Evolutionary conservation across 2,113 vertebrate genomes (phyloP).

Genomic region (Ariopsis seemanni): DNA sequence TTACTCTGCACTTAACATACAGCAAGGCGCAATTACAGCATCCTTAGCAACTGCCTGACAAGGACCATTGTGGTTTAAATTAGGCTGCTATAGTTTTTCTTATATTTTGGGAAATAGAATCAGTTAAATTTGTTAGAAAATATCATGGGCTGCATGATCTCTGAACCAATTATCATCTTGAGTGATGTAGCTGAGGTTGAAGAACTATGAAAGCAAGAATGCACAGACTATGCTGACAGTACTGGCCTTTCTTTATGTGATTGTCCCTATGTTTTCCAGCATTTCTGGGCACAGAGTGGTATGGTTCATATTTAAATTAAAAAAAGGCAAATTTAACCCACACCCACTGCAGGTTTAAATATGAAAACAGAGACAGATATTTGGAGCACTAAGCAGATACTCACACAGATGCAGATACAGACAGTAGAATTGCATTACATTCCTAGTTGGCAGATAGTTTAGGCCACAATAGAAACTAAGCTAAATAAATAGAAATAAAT

Average conservation of each 20-base stretch:
- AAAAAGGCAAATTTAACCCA: background rate
- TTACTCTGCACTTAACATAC: background rate
- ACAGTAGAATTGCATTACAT: background rate
- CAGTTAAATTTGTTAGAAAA: background rate
- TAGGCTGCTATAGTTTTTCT: background rate
- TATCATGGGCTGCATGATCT: background rate
- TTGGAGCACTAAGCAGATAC: background rate
- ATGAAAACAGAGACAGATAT: background rate
- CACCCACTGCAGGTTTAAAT: background rate
- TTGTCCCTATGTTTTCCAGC: background rate
- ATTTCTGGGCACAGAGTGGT: background rate
- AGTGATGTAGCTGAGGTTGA: background rate
- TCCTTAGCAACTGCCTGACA: background rate
- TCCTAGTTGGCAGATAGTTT: background rate
- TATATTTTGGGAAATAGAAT: background rate
- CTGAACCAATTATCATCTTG: background rate
- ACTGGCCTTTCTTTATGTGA: background rate
- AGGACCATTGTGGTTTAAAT: background rate
- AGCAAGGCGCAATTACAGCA: background rate
- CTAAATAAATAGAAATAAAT: background rate
- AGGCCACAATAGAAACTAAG: background rate
- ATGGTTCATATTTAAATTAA: background rate
- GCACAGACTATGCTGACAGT: background rate
- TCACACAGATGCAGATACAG: background rate
- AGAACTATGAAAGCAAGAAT: background rate